Evolutionary conservation across 2,888 invertebrate species (phyloP).

Genomic region (Pollenia angustigena): DNA sequence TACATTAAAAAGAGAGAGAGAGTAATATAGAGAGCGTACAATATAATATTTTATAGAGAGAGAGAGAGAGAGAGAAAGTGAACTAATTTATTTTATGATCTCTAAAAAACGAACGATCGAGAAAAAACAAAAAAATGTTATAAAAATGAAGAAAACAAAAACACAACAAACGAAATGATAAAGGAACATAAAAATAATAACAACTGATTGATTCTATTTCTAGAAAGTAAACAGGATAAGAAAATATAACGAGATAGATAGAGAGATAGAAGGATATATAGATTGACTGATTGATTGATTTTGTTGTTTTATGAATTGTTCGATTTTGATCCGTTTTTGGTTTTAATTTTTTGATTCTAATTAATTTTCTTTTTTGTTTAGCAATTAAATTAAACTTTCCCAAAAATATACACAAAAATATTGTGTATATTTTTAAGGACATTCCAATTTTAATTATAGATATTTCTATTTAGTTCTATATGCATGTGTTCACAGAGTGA

Average conservation of each 20-base stretch:
- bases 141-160: slow-evolving; percentile 34
- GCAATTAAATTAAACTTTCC: background rate
- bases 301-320: slow-evolving; percentile 72
- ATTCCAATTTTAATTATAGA: background rate
- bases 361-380: background rate
- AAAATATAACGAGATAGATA: slow-evolving; percentile 22
- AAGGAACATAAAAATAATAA: slow-evolving; percentile 20
- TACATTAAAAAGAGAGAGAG: slow-evolving; percentile 33
- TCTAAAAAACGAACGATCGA: slow-evolving; percentile 29
- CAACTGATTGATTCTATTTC: slow-evolving; percentile 38
- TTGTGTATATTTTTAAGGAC: background rate
- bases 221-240: background rate
- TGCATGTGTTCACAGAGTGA: slow-evolving; percentile 28
- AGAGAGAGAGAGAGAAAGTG: slow-evolving; percentile 16
- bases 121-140: slow-evolving; percentile 14
- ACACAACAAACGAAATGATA: slow-evolving; percentile 41
- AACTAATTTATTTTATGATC: slow-evolving; percentile 53
- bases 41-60: slow-evolving; percentile 50
- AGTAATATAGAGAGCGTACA: slow-evolving; percentile 55
- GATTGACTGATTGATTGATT: slow-evolving; percentile 64
- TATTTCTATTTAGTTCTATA: slow-evolving; percentile 1
- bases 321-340: slow-evolving; percentile 61
- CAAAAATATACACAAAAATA: slow-evolving; percentile 3
- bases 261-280: slow-evolving; percentile 36
- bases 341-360: slow-evolving; percentile 11